Base-by-base conservation (phyloP, 2,797 vertebrate species). In the Silurus lanzhouensis region DNA sequence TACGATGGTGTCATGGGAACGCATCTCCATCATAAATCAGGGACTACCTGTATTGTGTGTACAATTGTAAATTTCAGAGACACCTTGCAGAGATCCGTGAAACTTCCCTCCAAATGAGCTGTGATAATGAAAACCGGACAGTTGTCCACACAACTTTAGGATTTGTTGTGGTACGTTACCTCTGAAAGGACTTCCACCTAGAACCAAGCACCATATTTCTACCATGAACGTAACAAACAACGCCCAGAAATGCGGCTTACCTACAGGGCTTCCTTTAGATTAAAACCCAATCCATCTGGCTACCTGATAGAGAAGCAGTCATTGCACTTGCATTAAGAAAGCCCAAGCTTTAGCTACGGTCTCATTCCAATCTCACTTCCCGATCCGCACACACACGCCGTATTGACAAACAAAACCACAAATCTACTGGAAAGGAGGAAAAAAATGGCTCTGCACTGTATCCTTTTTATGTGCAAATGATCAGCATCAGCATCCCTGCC, bases 361-460 rank as follows among this genome's bases (percentile, higher is more conserved):
- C 61, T 79, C 20, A 0, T n/a, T 79, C 5, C 20, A 9, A 13
- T 44, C 48, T 52, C 3, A 1, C 48, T 38, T 38, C 38, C 15
- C 14, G 0, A 52, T 17, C 1, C 44, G 2, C 14, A 7, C 22
- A 52, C 48, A 52, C 48, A 10, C 1, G 7, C 14, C 17, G 15
- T 19, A 66, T 27, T 66, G 48, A 27, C 61, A 66, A 66, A 66
- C 44, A 67, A 66, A 66, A 63, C 58, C 15, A 9, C 44, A 80
- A 52, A 81, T 12, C 52, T 27, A 52, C 13, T 90, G 89, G 89
- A 90, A 93, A 92, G 90, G 90, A 92, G 82, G 92, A 92, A 90
- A 91, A 91, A 89, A 76, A 31, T 2, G 14, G 1, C 89, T 86
- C 85, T 90, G 92, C 91, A 92, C 90, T 90, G 90, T 79, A 83